Evolutionary conservation across 92 coral and sea anemone species (phyloP), one percentile per base, ranked within the genome.

Genomic region (Phymanthus crucifer): DNA sequence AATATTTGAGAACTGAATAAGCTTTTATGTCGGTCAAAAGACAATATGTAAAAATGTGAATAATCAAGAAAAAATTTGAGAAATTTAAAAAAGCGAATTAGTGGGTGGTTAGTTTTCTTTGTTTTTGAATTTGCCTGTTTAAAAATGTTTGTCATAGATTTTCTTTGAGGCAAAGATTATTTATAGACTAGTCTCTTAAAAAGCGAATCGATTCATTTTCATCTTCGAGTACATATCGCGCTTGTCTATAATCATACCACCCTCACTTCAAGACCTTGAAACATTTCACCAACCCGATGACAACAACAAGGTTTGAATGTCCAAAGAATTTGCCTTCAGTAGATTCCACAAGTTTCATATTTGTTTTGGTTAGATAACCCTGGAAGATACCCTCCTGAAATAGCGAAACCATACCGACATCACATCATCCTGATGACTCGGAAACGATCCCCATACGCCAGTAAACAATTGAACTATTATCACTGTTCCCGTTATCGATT

Each of bases 381-480:
- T 29, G 32, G 10, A 1, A 61, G 68, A 61, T 61, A 61, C 13
- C 68, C 34, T 18, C 68, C 7, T 4, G 33, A 17, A 61, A 61
- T 61, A 34, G 18, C 26, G 68, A 61, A 61, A 24, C 29, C 33
- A 61, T 27, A 27, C 26, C 13, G 31, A 19, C 13, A 61, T 29
- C 23, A 24, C 29, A 61, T 61, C 68, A 29, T 24, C 68, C 14
- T n/a, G 68, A 61, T 61, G 34, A 34, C 32, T 61, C 16, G 26
- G 68, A 61, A 61, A 61, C 68, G 14, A 17, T 54, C 48, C 14
- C 18, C 19, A 23, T 70, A 32, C 43, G 43, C 9, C 37, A 12
- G 6, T 2, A 26, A 23, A 32, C 73, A 17, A 71, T 71, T 27
- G 37, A 61, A 34, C 81, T 77, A 64, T 77, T 77, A 77, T 77